phyloP scores from a whole-genome alignment of 2,113 vertebrate species.

The Sinocyclocheilus maitianheensis region DNA sequence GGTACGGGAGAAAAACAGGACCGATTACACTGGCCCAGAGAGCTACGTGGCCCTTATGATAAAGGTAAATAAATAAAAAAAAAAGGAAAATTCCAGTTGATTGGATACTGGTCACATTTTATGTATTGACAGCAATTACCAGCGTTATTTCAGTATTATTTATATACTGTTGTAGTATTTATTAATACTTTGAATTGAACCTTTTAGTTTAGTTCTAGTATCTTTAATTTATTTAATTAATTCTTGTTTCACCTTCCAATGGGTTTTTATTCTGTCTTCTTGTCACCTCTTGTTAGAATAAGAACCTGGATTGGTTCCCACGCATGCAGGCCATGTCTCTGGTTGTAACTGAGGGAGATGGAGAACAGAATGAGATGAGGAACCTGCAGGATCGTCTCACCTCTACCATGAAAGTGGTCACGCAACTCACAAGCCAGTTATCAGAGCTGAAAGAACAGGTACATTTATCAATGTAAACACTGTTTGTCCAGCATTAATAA shows the following conservation, averaged over 20 bases:
- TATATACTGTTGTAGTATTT: too few species aligned
- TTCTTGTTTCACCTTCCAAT: background rate
- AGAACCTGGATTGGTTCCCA: slow-evolving; percentile 98
- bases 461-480: background rate
- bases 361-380: slow-evolving; percentile 96
- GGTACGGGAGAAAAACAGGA: slow-evolving; percentile 94
- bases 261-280: background rate
- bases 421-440: slow-evolving; percentile 87
- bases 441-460: slow-evolving; percentile 97
- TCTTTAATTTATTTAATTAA: background rate
- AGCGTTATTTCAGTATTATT: too few species aligned
- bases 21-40: slow-evolving; percentile 95
- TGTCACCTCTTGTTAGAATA: slow-evolving; percentile 76
- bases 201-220: too few species aligned
- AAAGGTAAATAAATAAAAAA: slow-evolving; percentile 76
- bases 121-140: too few species aligned
- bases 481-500: background rate
- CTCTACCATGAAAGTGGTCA: slow-evolving; percentile 91
- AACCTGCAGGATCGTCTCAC: slow-evolving; percentile 90
- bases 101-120: too few species aligned
- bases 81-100: too few species aligned
- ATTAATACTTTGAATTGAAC: too few species aligned
- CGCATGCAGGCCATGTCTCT: slow-evolving; percentile 98
- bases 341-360: slow-evolving; percentile 91
- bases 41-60: slow-evolving; percentile 98